phyloP scores from a whole-genome alignment of 2,888 invertebrate genomes.

The Corbicula japonica region DNA sequence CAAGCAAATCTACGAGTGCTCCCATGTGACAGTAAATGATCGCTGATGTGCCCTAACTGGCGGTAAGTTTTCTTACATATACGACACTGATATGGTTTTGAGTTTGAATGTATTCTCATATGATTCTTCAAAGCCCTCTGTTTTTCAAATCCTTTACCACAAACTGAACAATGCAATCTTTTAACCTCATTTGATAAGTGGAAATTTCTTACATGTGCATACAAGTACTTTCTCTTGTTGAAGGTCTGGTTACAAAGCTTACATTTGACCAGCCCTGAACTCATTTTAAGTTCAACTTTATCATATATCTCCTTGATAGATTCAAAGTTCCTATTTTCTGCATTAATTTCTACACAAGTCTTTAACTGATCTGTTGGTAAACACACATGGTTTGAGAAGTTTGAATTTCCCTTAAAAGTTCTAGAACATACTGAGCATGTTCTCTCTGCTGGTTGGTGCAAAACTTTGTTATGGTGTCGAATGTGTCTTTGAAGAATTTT shows the following conservation, averaged over 20 bases:
- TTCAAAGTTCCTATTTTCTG: too few relatives aligned
- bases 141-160: constrained; percentile 51
- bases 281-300: too few relatives aligned
- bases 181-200: constrained; percentile 54
- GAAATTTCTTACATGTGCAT: constrained; percentile 39
- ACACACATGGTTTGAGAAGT: too few relatives aligned
- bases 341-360: too few relatives aligned
- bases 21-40: constrained; percentile 50
- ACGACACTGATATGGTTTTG: constrained; percentile 48
- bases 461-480: too few relatives aligned
- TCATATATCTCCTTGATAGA: too few relatives aligned
- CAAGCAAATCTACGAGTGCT: constrained; percentile 17
- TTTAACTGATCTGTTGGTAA: too few relatives aligned
- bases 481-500: too few relatives aligned
- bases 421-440: too few relatives aligned
- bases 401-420: too few relatives aligned
- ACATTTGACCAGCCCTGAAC: too few relatives aligned
- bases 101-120: constrained; percentile 50
- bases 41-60: constrained; percentile 51
- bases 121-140: constrained; percentile 45
- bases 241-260: constrained; percentile 44
- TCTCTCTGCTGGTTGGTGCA: too few relatives aligned
- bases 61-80: constrained; percentile 48
- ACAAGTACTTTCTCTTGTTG: constrained; percentile 26
- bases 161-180: constrained; percentile 47